Evolutionary conservation across 2,888 invertebrate species (phyloP), one percentile per base, ranked within the genome.

Genomic region (Acronicta alni): DNA sequence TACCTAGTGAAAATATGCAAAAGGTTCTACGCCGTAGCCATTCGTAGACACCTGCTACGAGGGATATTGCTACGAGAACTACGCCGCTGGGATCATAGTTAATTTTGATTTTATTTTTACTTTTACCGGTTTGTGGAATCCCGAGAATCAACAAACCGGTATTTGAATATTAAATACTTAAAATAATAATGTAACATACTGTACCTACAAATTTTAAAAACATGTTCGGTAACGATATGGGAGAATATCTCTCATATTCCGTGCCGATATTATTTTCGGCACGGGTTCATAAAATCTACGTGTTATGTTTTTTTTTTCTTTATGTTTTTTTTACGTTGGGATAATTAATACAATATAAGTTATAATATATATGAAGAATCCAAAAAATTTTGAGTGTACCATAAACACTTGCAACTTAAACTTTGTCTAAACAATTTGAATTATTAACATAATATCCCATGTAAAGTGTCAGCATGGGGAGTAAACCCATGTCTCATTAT

Each of bases 401-500:
- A 7, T 9, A 7, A 8, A 26, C 9, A 26, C 30, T 30, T 12
- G 0, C 10, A 30, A 32, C 35, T 32, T 39, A 12, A 35, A 63
- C 61, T 60, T 51, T 5, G 6, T 26, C 39, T 61, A 70, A 80
- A 76, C 71, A 79, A 74, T 71, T 67, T 66, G 61, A 70, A 67
- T 39, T 57, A 82, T 77, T 75, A 73, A 59, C 71, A 75, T 77
- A 79, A 80, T 75, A 75, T 75, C 57, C 30, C 38, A 15, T 44
- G 53, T 67, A 70, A 78, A 68, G 63, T 45, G 15, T 64, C 54
- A 60, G 42, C 61, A 51, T 70, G 64, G 67, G 56, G 61, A 74
- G 67, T 76, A 72, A 77, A 78, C 77, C 81, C 79, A 77, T 77
- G 72, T 77, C 69, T 70, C 41, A 48, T 77, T 81, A 74, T 77